phyloP scores from a whole-genome alignment of 2,113 vertebrate species.

The Bufo bufo region DNA sequence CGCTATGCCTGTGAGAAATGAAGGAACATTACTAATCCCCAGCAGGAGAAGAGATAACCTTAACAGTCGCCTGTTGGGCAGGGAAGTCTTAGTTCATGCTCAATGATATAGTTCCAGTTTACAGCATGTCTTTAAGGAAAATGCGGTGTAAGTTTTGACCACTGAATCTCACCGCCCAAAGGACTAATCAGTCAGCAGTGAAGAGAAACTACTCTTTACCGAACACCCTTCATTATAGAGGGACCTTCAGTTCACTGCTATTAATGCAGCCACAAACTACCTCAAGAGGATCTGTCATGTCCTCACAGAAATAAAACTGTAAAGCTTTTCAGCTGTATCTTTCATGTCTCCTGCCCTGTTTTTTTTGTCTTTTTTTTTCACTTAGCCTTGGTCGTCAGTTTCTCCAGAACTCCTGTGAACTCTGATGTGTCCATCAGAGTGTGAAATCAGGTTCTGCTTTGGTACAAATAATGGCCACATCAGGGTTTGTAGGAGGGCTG shows the following conservation, averaged over 20 bases:
- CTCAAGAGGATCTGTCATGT: background rate
- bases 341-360: too few species aligned
- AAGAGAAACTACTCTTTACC: background rate
- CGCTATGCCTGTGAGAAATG: slow-evolving; percentile 23
- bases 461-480: too few species aligned
- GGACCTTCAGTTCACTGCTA: background rate
- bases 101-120: slow-evolving; percentile 24
- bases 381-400: too few species aligned
- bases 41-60: slow-evolving; percentile 32
- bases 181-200: slow-evolving; percentile 35
- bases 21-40: slow-evolving; percentile 34
- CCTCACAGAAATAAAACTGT: too few species aligned
- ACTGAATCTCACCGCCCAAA: slow-evolving; percentile 1
- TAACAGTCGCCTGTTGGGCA: slow-evolving; percentile 21
- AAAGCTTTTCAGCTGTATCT: too few species aligned
- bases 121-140: slow-evolving; percentile 19
- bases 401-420: too few species aligned
- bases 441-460: too few species aligned
- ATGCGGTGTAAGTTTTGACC: background rate
- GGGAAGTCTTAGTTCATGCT: slow-evolving; percentile 23
- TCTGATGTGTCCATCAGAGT: too few species aligned
- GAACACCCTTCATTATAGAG: background rate
- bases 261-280: background rate
- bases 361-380: too few species aligned
- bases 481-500: too few species aligned